These are phyloP conservation scores for Menidia beryllina DNA, from an alignment of 2,113 vertebrate species.

Conservation along the genomic window DNA sequence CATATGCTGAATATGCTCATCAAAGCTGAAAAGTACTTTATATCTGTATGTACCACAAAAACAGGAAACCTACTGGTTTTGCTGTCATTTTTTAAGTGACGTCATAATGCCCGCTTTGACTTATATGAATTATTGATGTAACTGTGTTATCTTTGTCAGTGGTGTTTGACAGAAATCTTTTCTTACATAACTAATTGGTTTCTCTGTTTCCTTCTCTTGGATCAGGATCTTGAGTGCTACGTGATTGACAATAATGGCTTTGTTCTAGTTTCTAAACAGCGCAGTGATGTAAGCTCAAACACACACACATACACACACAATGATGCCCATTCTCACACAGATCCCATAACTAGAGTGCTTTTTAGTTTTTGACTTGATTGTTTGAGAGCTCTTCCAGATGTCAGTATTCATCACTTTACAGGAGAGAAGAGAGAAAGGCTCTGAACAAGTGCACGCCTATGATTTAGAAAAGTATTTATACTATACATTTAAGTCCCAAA, in stretches of 20 bases:
- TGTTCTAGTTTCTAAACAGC: slow-evolving; percentile 73
- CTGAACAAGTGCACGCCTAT: not conserved
- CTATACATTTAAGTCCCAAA: not conserved
- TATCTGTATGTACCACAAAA: not conserved
- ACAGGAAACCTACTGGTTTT: not conserved
- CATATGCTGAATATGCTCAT: not conserved
- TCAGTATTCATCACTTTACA: slow-evolving; percentile 16
- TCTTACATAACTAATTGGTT: slow-evolving; percentile 26
- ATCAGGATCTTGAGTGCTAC: slow-evolving; percentile 73
- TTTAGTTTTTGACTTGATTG: slow-evolving; percentile 31
- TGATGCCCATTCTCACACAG: not conserved
- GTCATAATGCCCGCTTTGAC: slow-evolving; percentile 1
- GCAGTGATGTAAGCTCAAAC: slow-evolving; percentile 64
- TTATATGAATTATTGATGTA: not conserved
- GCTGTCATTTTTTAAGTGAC: not conserved
- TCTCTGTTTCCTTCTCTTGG: slow-evolving; percentile 40
- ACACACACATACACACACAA: slow-evolving; percentile 13
- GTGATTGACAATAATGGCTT: slow-evolving; percentile 80
- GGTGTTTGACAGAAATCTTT: slow-evolving; percentile 17
- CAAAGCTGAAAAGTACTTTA: not conserved
- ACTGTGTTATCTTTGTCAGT: slow-evolving; percentile 7
- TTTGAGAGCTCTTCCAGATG: slow-evolving; percentile 13
- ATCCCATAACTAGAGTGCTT: slow-evolving; percentile 9
- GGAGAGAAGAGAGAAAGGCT: slow-evolving; percentile 12
- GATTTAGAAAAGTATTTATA: not conserved